Conservation (phyloP, 2,797 vertebrate species). For the Pangasius larnaudii region DNA sequence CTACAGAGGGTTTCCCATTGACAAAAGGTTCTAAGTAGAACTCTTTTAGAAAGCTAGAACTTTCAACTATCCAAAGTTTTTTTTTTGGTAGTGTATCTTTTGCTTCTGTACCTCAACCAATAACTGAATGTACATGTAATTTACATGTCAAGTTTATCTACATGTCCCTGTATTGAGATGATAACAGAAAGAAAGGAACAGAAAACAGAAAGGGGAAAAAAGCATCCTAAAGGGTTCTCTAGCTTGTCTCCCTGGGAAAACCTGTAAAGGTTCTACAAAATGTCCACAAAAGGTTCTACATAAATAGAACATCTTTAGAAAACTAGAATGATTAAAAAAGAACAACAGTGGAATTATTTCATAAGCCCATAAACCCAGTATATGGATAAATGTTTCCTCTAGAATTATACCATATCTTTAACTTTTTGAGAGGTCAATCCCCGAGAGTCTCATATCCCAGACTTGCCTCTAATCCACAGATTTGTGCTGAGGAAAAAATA, state of each 20-base stretch:
- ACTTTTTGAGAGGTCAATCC: not conserved
- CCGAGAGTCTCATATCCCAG: too few species aligned
- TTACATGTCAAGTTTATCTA: too few species aligned
- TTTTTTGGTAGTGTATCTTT: not conserved
- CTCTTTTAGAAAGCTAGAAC: not conserved
- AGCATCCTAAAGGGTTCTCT: not conserved
- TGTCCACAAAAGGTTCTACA: not conserved
- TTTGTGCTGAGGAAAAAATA: not conserved
- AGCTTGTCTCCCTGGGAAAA: not conserved
- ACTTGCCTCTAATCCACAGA: slow-evolving; percentile 7
- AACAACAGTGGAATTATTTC: not conserved
- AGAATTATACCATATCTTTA: not conserved
- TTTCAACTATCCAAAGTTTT: not conserved
- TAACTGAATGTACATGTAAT: not conserved
- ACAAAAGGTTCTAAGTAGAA: not conserved
- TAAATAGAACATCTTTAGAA: not conserved
- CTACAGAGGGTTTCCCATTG: not conserved
- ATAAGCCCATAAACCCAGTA: not conserved
- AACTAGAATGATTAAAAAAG: not conserved
- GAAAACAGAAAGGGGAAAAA: not conserved
- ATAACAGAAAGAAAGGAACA: not conserved
- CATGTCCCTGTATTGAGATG: not conserved
- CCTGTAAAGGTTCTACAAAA: not conserved
- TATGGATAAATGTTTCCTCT: not conserved
- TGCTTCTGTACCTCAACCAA: not conserved